These are phyloP conservation scores for Esox lucius DNA, from an alignment of 2,797 vertebrate species.

Conservation along the genomic window DNA sequence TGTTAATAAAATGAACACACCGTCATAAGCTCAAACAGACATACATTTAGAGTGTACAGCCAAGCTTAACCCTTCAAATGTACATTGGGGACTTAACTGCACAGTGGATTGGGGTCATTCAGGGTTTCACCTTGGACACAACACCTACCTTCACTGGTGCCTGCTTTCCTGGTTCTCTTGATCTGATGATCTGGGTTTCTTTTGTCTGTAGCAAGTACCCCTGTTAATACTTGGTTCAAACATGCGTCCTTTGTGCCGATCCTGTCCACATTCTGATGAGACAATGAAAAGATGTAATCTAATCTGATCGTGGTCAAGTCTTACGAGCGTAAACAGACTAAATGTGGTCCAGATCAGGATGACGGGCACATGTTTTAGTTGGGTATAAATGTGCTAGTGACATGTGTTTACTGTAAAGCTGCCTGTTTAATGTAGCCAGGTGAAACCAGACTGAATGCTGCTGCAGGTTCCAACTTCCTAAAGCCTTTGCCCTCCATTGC, in stretches of 20 bases:
- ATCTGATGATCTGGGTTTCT: slow-evolving; percentile 8
- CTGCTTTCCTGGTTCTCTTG: slow-evolving; percentile 17
- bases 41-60: neutral
- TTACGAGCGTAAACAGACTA: too few species aligned
- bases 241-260: too few species aligned
- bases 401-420: slow-evolving; percentile 34
- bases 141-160: neutral
- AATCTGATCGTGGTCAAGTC: too few species aligned
- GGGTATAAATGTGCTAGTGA: slow-evolving; percentile 15
- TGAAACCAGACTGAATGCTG: neutral
- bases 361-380: neutral
- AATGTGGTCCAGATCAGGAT: too few species aligned
- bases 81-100: neutral
- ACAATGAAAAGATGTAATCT: too few species aligned
- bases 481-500: too few species aligned
- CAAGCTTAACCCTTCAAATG: slow-evolving; percentile 9
- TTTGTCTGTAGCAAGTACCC: neutral
- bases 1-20: slow-evolving; percentile 2
- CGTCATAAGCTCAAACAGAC: slow-evolving; percentile 10
- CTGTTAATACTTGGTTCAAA: neutral
- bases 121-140: neutral
- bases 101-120: slow-evolving; percentile 12
- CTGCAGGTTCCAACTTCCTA: too few species aligned
- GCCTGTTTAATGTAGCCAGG: neutral
- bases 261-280: too few species aligned